phyloP scores from a whole-genome alignment of 2,797 vertebrate genomes.

The Phataginus tricuspis region DNA sequence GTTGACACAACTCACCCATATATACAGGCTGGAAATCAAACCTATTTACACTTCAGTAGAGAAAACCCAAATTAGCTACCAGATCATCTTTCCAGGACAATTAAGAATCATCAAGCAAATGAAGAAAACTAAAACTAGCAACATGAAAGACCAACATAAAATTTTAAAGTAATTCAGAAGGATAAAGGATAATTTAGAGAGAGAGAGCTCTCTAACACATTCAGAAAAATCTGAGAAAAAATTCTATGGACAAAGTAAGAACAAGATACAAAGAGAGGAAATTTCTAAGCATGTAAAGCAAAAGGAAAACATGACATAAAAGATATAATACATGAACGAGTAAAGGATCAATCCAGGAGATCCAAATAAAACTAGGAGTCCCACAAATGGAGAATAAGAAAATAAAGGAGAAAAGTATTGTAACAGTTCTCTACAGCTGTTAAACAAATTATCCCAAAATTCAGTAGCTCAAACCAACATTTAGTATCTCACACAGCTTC shows the following conservation, averaged over 20 bases:
- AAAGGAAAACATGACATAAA: neutral
- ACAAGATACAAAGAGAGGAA: neutral
- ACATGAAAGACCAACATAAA: constrained; percentile 12
- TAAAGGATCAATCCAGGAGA: neutral
- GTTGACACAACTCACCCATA: neutral
- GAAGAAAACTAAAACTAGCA: constrained; percentile 8
- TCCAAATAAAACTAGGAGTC: neutral
- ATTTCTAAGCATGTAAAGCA: neutral
- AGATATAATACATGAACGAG: neutral
- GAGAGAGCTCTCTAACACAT: neutral
- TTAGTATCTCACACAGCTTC: neutral
- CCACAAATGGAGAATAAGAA: neutral
- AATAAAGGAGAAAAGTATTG: neutral
- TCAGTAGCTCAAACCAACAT: neutral
- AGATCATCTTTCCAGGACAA: neutral
- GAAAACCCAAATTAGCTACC: neutral
- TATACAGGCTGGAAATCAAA: neutral
- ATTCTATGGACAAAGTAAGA: neutral
- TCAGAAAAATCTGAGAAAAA: neutral
- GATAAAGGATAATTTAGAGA: neutral
- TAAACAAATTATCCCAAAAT: neutral
- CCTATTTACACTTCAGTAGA: neutral
- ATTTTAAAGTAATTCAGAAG: constrained; percentile 25
- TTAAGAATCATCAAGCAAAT: neutral
- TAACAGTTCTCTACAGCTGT: neutral